Percentiles rank a stretch among this genome's conserved stretches.
Evolutionary conservation across 2,113 vertebrate species (phyloP).

Genomic region (Ptilonorhynchus violaceus): DNA sequence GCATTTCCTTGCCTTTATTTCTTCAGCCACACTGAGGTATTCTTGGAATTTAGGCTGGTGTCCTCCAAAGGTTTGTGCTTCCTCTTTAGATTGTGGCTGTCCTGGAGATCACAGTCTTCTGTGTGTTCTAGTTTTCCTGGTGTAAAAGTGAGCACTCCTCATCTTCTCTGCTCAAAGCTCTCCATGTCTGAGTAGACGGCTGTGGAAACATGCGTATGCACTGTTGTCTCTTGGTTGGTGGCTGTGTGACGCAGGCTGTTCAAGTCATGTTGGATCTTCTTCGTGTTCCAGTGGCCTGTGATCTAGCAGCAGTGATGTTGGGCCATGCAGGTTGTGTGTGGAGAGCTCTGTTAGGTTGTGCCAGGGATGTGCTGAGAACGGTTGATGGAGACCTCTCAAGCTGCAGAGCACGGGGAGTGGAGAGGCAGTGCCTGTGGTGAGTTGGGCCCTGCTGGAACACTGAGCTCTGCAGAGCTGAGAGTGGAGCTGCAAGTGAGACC

Average conservation of each 20-base stretch:
- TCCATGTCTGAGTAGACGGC: background rate
- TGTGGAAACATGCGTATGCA: background rate
- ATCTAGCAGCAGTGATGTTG: fast-evolving
- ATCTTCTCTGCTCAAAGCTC: background rate
- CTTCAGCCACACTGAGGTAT: background rate
- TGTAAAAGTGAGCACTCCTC: background rate
- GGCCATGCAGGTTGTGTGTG: background rate
- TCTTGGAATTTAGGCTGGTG: background rate
- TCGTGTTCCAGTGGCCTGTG: fast-evolving
- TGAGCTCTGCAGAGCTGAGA: background rate
- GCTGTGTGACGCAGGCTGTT: background rate
- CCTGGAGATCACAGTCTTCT: background rate
- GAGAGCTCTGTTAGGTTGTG: background rate
- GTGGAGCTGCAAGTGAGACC: background rate
- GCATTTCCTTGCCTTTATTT: background rate
- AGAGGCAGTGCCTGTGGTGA: background rate
- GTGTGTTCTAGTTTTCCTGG: background rate
- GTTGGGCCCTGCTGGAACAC: background rate
- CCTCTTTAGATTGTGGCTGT: background rate
- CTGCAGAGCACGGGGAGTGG: background rate
- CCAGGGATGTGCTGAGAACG: background rate
- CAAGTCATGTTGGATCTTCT: fast-evolving
- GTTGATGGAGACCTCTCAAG: background rate
- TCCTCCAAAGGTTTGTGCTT: background rate
- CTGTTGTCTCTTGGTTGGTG: background rate